phyloP scores from a whole-genome alignment of 2,888 invertebrate species.

The Temnothorax unifasciatus region DNA sequence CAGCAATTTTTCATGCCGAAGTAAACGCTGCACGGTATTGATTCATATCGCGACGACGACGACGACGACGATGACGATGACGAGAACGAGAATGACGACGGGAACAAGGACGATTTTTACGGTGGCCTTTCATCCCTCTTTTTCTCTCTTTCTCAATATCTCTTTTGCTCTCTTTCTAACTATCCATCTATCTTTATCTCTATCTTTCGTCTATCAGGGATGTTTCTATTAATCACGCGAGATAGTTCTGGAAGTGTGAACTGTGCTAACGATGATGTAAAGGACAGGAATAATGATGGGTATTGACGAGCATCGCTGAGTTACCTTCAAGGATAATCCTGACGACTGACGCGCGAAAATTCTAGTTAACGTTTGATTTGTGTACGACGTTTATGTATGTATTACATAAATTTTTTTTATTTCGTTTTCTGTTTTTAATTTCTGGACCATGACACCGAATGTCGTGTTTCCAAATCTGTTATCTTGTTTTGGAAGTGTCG shows the following conservation, averaged over 20 bases:
- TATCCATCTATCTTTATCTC: conserved; percentile 17
- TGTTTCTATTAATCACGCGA: conserved; percentile 56
- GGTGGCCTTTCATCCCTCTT: conserved; percentile 74
- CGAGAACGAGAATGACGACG: conserved; percentile 37
- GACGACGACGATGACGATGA: conserved; percentile 56
- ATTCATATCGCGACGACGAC: conserved; percentile 58
- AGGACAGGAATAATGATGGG: conserved; percentile 65
- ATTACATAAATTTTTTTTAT: conserved; percentile 56
- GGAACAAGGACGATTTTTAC: conserved; percentile 46
- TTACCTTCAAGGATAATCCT: conserved; percentile 53
- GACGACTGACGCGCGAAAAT: conserved; percentile 60
- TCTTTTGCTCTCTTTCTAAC: conserved; percentile 34
- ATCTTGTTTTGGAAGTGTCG: conserved; percentile 57
- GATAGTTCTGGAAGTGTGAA: conserved; percentile 61
- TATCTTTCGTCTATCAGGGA: conserved; percentile 50
- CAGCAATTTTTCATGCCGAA: conserved; percentile 87
- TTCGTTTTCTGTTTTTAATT: conserved; percentile 54
- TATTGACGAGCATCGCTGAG: conserved; percentile 54
- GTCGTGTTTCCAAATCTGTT: conserved; percentile 61
- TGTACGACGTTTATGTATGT: conserved; percentile 63
- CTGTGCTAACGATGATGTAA: conserved; percentile 65
- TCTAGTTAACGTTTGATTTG: conserved; percentile 65
- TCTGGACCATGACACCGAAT: conserved; percentile 15
- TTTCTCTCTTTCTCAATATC: conserved; percentile 30
- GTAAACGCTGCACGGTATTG: conserved; percentile 73